Conservation (phyloP, 2,797 vertebrate species). For the Lates japonicus region DNA sequence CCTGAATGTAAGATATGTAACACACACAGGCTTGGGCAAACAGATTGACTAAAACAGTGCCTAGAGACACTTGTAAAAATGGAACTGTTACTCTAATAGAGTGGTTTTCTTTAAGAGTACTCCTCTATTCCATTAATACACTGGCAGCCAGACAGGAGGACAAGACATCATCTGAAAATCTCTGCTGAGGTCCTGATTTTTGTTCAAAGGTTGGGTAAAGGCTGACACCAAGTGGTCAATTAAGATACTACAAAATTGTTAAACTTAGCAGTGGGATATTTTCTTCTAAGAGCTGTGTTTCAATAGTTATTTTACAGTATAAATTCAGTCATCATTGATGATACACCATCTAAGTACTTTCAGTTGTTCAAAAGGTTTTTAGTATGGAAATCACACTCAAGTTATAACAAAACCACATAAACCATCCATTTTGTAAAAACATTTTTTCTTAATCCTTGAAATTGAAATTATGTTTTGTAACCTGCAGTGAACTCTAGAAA, state of each 20-base stretch:
- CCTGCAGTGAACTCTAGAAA: no score
- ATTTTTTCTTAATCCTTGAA: neutral
- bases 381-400: neutral
- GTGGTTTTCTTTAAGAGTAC: conserved; percentile 20
- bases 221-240: conserved; percentile 59
- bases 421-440: neutral
- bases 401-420: neutral
- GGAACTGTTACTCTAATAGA: conserved; percentile 32
- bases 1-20: conserved; percentile 45
- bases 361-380: neutral
- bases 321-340: neutral
- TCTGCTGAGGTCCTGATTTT: neutral
- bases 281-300: neutral
- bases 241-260: neutral
- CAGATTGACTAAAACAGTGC: conserved; percentile 21
- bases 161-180: conserved; percentile 2
- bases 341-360: neutral
- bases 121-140: conserved; percentile 30
- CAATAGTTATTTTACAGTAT: neutral
- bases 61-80: conserved; percentile 30
- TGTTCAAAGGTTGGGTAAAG: conserved; percentile 28
- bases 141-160: conserved; percentile 19
- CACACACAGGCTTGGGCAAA: conserved; percentile 7
- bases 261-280: neutral
- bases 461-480: neutral